Evolutionary conservation across 2,113 vertebrate species (phyloP), one percentile per base, ranked within the genome.

Genomic region (Phylloscopus trochilus): DNA sequence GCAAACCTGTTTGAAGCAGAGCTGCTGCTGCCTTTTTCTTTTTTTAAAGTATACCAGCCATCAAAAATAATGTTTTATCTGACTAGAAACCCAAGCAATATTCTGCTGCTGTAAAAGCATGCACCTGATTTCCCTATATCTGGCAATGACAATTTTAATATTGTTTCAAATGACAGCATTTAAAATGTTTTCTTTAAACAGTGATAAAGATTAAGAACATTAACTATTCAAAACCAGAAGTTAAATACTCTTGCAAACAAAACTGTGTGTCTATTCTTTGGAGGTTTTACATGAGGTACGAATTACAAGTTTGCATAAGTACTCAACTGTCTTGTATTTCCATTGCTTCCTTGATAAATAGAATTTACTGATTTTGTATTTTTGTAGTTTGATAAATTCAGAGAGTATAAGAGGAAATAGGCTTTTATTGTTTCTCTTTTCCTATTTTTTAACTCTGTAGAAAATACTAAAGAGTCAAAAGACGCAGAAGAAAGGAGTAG

Each of bases 1-100:
- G 96, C 84, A 97, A 98, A 97, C 97, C 96, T 97, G 98, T 98
- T 98, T 98, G 98, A 99, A 98, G 98, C 96, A 97, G 98, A 98
- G 98, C 98, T 97, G 92, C 80, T 95, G 70, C 86, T 91, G 86
- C 73, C 51, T 88, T 79, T 81, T 89, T 90, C 83, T 82, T 74
- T 97, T 89, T 74, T 85, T 60, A 37, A 97, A 96, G 96, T 63
- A 96, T 97, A 97, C 96, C 97, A 98, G 97, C 97, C 97, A 98
- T 98, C 98, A 99, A 98, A 98, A 98, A 96, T 64, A 96, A 97
- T 97, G 96, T 98, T 97, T 98, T 95, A 97, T 97, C 97, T 97
- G 84, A 86, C 95, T 97, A 96, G 95, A 97, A 97, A 98, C 91
- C 95, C 95, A 94, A 93, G 96, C 97, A 97, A 96, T 90, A 97